phyloP scores from a whole-genome alignment of 2,888 invertebrate species.

The Scrobipalpa atriplicella region DNA sequence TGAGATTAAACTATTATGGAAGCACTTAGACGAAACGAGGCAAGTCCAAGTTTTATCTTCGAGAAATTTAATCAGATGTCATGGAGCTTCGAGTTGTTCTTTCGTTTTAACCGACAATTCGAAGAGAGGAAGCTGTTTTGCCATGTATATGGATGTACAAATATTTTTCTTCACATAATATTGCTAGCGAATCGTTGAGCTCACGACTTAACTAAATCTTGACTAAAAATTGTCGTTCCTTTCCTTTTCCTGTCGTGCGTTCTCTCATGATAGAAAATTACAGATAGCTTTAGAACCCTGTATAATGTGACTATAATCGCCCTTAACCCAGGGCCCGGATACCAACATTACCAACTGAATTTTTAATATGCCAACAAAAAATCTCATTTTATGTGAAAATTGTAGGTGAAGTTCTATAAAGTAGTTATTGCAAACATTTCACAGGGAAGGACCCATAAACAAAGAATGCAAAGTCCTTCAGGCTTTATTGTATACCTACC shows the following conservation, averaged over 20 bases:
- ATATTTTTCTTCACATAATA: too few species aligned
- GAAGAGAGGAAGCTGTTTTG: too few species aligned
- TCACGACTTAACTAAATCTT: too few species aligned
- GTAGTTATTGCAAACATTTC: slow-evolving; percentile 31
- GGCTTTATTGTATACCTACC: neutral
- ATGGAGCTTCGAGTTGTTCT: neutral
- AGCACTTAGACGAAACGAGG: slow-evolving; percentile 9
- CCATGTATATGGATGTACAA: too few species aligned
- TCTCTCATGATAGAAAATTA: too few species aligned
- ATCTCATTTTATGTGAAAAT: slow-evolving; percentile 27
- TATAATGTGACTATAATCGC: neutral
- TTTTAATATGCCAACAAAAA: slow-evolving; percentile 35
- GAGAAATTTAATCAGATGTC: slow-evolving; percentile 14
- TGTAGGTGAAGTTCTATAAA: too few species aligned
- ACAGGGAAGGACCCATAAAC: neutral
- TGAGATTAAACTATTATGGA: slow-evolving; percentile 10
- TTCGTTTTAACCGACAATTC: slow-evolving; percentile 9
- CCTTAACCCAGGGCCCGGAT: slow-evolving; percentile 22
- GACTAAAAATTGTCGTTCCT: too few species aligned
- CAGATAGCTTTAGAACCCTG: neutral
- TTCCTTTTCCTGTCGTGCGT: neutral
- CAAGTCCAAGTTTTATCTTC: neutral
- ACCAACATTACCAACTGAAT: slow-evolving; percentile 34
- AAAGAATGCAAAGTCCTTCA: neutral
- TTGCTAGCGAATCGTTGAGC: too few species aligned